phyloP scores from a whole-genome alignment of 2,888 invertebrate genomes.

The Monoplex corrugatus region DNA sequence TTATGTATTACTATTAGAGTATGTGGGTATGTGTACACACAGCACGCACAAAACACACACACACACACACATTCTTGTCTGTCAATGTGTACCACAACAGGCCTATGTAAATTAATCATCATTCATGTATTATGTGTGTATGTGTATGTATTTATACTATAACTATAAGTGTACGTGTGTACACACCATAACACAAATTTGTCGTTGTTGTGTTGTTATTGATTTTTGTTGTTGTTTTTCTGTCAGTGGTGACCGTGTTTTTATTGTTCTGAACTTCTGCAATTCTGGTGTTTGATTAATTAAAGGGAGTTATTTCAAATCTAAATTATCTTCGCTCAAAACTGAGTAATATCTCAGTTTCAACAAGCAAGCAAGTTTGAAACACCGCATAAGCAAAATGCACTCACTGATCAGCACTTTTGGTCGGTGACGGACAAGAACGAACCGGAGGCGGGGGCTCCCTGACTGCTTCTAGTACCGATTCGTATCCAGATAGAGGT shows the following conservation, averaged over 20 bases:
- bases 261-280: no score
- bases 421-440: constrained; percentile 1
- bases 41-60: no score
- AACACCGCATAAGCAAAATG: background rate
- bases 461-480: background rate
- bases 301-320: no score
- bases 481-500: background rate
- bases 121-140: no score
- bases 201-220: background rate
- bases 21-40: constrained; percentile 25
- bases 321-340: background rate
- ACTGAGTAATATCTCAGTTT: background rate
- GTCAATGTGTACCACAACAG: no score
- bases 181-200: no score
- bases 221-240: background rate
- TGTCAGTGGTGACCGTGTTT: no score
- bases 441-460: background rate
- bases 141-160: no score
- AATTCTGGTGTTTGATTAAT: no score
- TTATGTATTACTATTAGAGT: background rate
- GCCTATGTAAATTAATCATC: no score
- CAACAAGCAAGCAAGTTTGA: background rate
- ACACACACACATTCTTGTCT: no score
- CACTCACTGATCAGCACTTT: constrained; percentile 36
- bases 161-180: no score